Conservation (phyloP, 2,888 invertebrate genomes). For the Hipparchia sbordonii region DNA sequence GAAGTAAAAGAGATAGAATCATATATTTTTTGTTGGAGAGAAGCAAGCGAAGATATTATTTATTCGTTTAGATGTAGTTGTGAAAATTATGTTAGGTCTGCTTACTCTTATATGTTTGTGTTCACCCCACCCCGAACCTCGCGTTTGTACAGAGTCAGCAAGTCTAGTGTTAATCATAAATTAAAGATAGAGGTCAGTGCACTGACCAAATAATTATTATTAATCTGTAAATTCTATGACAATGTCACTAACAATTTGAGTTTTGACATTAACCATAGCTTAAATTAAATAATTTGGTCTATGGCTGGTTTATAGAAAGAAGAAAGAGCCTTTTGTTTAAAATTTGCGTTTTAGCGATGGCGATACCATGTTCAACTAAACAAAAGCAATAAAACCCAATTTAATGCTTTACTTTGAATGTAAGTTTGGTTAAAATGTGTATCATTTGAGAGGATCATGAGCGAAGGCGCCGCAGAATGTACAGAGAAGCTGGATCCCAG, state of each 20-base stretch:
- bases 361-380: slow-evolving; percentile 32
- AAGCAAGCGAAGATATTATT: too few relatives aligned
- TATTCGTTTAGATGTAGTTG: too few relatives aligned
- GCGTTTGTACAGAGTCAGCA: too few relatives aligned
- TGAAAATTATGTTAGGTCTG: too few relatives aligned
- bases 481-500: slow-evolving; percentile 91
- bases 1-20: too few relatives aligned
- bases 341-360: slow-evolving; percentile 46
- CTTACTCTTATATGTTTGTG: too few relatives aligned
- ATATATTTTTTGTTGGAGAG: too few relatives aligned
- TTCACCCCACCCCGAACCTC: too few relatives aligned
- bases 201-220: too few relatives aligned
- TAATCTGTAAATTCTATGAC: not conserved
- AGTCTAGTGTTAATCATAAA: too few relatives aligned
- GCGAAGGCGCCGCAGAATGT: slow-evolving; percentile 83
- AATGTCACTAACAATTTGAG: not conserved
- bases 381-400: slow-evolving; percentile 37
- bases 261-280: too few relatives aligned
- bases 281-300: not conserved
- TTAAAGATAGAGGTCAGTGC: too few relatives aligned
- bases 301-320: not conserved
- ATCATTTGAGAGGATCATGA: slow-evolving; percentile 76
- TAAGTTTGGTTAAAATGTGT: slow-evolving; percentile 60
- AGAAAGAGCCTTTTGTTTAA: slow-evolving; percentile 35
- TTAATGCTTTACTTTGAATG: slow-evolving; percentile 45